Percentiles rank a stretch among this genome's conserved stretches.
These are phyloP conservation scores for Theonella swinhoei DNA, from an alignment of 37 sponge, comb jelly and placozoan genomes.

Conservation along the genomic window DNA sequence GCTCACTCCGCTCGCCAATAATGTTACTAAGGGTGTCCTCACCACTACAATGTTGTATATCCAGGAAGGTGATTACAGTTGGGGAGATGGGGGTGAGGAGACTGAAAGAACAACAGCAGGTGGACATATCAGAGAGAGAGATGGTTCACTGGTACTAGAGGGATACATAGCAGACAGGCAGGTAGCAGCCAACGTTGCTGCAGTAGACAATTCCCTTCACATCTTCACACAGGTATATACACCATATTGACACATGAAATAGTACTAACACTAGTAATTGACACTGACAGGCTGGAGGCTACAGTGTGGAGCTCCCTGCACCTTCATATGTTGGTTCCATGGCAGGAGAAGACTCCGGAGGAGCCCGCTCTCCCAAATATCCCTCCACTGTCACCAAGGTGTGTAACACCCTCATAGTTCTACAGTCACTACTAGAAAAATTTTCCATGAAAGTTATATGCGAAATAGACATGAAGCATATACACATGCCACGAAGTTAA, in stretches of 20 bases:
- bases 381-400: conserved; percentile 79
- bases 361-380: conserved; percentile 64
- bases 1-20: too few relatives aligned
- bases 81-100: neutral
- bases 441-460: too few relatives aligned
- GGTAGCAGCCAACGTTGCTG: conserved; percentile 58
- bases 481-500: too few relatives aligned
- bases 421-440: too few relatives aligned
- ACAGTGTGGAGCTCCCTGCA: conserved; percentile 52
- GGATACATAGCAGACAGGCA: conserved; percentile 39
- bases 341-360: conserved; percentile 31
- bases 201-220: conserved; percentile 54
- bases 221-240: conserved; percentile 64
- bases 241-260: too few relatives aligned
- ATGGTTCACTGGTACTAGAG: conserved; percentile 14
- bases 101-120: conserved; percentile 6
- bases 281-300: conserved; percentile 36
- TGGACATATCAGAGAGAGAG: conserved; percentile 19
- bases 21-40: neutral
- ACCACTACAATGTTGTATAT: neutral
- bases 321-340: conserved; percentile 33
- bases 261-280: too few relatives aligned
- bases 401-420: too few relatives aligned
- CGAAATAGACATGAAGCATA: too few relatives aligned
- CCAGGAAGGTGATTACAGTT: neutral